Conservation (phyloP, 2,888 invertebrate genomes). For the Lasioglossum zephyrum region DNA sequence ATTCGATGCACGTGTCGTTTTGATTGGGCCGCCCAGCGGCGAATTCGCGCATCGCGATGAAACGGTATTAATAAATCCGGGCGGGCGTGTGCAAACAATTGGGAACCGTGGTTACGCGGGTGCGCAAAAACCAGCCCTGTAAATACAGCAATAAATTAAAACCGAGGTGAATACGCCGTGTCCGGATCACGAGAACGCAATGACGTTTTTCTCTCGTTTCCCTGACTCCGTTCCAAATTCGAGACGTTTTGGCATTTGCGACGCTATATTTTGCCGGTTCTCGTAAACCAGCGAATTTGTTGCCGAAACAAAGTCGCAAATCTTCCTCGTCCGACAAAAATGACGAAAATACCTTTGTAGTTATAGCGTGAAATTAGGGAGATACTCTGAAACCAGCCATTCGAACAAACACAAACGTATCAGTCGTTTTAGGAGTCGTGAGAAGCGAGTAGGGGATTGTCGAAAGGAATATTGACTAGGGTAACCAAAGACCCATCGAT, state of each 20-base stretch:
- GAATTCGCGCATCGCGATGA: neutral
- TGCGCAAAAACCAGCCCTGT: slow-evolving; percentile 13
- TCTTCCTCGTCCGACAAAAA: neutral
- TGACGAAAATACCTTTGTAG: neutral
- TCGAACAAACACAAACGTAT: neutral
- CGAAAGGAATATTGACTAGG: neutral
- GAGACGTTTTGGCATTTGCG: slow-evolving; percentile 49
- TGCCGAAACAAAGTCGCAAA: neutral
- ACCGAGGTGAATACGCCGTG: slow-evolving; percentile 42
- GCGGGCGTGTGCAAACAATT: slow-evolving; percentile 47
- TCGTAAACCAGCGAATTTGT: neutral
- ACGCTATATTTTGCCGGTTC: neutral
- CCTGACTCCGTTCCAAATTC: slow-evolving; percentile 65
- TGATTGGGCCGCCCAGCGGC: neutral
- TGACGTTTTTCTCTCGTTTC: slow-evolving; percentile 50
- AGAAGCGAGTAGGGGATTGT: neutral
- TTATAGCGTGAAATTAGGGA: neutral
- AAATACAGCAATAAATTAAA: slow-evolving; percentile 50
- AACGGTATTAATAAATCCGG: slow-evolving; percentile 43
- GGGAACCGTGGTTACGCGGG: neutral
- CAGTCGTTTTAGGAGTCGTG: neutral
- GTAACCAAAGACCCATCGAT: slow-evolving; percentile 16
- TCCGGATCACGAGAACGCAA: slow-evolving; percentile 13
- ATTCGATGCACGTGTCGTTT: slow-evolving; percentile 12
- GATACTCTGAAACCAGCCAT: neutral